phyloP scores from a whole-genome alignment of 2,113 vertebrate genomes.

The Toxostoma redivivum region DNA sequence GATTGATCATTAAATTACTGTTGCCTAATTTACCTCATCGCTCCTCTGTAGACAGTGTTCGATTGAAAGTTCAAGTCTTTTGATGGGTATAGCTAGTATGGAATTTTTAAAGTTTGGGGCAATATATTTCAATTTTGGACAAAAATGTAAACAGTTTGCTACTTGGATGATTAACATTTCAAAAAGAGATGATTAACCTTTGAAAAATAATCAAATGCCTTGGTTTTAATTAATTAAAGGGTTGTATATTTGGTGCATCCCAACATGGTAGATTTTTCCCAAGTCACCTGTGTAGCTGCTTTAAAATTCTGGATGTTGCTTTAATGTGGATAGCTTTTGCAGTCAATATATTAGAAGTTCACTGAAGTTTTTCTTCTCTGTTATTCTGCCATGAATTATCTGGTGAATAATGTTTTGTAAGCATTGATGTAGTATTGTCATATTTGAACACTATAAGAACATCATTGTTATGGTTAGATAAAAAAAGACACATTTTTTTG shows the following conservation, averaged over 20 bases:
- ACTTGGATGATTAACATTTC: background rate
- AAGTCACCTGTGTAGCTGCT: background rate
- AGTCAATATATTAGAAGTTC: background rate
- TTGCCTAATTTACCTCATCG: constrained; percentile 56
- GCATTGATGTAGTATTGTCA: background rate
- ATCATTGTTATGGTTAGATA: background rate
- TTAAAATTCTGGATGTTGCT: background rate
- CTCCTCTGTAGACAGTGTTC: constrained; percentile 23
- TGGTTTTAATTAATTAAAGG: background rate
- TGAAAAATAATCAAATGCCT: background rate
- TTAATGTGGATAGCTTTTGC: background rate
- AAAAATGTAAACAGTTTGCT: background rate
- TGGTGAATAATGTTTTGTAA: background rate
- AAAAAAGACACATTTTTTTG: background rate
- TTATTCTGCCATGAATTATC: background rate
- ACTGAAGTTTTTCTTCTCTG: background rate
- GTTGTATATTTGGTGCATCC: background rate
- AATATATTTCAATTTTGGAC: background rate
- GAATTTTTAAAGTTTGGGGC: constrained; percentile 1
- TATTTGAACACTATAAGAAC: background rate
- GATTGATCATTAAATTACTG: constrained; percentile 65
- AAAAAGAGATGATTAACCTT: background rate
- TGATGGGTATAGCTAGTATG: background rate
- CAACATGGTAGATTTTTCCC: background rate
- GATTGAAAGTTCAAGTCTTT: constrained; percentile 58